phyloP scores from a whole-genome alignment of 2,888 invertebrate genomes.

The Agapostemon virescens region DNA sequence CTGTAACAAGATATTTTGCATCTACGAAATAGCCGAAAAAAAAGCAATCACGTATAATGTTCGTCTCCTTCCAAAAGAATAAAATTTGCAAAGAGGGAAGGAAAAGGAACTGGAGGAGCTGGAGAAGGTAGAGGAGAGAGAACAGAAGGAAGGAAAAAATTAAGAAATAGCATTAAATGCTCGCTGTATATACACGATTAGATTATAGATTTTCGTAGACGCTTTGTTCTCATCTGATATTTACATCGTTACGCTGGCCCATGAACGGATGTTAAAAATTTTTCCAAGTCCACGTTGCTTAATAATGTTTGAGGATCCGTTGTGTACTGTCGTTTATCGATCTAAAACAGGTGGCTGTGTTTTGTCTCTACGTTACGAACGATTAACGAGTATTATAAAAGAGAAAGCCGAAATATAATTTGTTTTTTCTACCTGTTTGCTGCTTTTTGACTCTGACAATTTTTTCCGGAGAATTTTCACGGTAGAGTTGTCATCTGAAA shows the following conservation, averaged over 20 bases:
- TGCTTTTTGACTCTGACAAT: conserved; percentile 61
- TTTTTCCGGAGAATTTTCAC: conserved; percentile 68
- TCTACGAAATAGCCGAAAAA: neutral
- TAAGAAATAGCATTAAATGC: neutral
- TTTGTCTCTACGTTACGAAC: neutral
- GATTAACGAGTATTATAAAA: neutral
- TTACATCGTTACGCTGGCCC: conserved; percentile 67
- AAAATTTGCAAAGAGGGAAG: neutral
- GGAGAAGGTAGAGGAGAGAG: neutral
- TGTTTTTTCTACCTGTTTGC: conserved; percentile 64
- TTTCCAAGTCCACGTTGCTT: conserved; percentile 70
- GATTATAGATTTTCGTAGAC: neutral
- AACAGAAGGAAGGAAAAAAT: neutral
- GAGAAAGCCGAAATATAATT: neutral
- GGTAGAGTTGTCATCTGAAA: conserved; percentile 56
- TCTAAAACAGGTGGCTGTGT: conserved; percentile 52
- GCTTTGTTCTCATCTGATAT: neutral
- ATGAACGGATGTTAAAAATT: conserved; percentile 73
- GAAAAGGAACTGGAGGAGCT: neutral
- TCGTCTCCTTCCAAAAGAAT: neutral
- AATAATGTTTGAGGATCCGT: conserved; percentile 69
- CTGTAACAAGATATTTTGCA: neutral
- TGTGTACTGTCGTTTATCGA: conserved; percentile 66
- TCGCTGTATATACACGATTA: neutral
- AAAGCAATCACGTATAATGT: neutral